A percentile compares a stretch with the other conserved stretches of the same genome.
phyloP scores from a whole-genome alignment of 92 coral and sea anemone genomes.

The Porites lobata region DNA sequence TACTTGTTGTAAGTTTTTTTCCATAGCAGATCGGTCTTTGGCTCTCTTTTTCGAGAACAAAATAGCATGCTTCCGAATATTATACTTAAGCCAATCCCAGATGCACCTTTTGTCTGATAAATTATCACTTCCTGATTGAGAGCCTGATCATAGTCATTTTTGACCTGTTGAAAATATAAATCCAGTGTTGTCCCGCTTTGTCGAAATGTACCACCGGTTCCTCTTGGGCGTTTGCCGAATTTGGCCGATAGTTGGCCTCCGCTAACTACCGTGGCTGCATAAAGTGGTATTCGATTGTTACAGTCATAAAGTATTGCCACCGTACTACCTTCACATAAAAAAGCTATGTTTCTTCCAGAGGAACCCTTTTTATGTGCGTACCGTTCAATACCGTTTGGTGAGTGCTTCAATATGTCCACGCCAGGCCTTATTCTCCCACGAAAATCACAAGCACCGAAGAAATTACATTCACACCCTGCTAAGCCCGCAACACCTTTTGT shows the following conservation, averaged over 20 bases:
- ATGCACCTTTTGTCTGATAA: too few species aligned
- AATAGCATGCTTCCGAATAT: too few species aligned
- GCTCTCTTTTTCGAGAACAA: too few species aligned
- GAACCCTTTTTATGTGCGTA: not conserved
- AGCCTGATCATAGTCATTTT: not conserved
- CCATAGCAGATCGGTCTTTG: too few species aligned
- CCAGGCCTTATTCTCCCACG: not conserved
- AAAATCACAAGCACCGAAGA: constrained; percentile 30
- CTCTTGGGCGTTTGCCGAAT: too few species aligned
- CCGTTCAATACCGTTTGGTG: constrained; percentile 16
- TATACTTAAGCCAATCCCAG: too few species aligned
- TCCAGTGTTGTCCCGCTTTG: not conserved
- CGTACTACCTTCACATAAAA: constrained; percentile 37
- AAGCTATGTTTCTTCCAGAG: constrained; percentile 19
- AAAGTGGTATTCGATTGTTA: constrained; percentile 51
- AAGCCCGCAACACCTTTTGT: constrained; percentile 2
- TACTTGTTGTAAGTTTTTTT: too few species aligned
- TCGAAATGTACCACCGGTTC: too few species aligned
- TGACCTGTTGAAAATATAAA: not conserved
- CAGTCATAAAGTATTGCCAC: constrained; percentile 59
- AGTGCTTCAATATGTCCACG: not conserved
- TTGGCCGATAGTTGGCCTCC: constrained; percentile 12
- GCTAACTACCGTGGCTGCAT: constrained; percentile 51
- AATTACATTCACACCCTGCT: constrained; percentile 34
- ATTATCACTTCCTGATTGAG: too few species aligned